Conservation (phyloP, 2,113 vertebrate genomes). For the Gymnorhina tibicen region DNA sequence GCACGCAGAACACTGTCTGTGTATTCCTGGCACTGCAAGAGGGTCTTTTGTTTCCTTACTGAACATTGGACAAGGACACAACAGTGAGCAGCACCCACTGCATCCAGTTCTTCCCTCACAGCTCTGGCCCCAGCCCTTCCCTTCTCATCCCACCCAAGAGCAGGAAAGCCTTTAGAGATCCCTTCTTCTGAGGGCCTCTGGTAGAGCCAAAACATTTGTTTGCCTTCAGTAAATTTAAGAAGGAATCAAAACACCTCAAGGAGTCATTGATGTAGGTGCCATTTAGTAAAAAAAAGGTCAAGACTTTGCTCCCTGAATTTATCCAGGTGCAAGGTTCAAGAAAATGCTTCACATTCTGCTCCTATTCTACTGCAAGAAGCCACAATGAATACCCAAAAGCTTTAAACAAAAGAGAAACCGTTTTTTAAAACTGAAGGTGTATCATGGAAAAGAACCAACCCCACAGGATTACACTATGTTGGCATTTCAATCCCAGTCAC, state of each 20-base stretch:
- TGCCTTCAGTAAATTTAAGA: not conserved
- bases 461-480: not conserved
- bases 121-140: not conserved
- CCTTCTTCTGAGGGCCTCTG: not conserved
- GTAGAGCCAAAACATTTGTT: rapidly evolving
- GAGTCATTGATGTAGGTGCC: rapidly evolving
- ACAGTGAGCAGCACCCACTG: not conserved
- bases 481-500: not conserved
- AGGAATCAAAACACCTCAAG: not conserved
- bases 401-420: not conserved
- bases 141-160: not conserved
- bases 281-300: not conserved
- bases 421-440: not conserved
- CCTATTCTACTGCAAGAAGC: not conserved
- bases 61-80: rapidly evolving
- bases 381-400: not conserved
- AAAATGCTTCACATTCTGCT: not conserved
- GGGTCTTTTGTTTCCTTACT: not conserved
- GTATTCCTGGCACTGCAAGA: rapidly evolving
- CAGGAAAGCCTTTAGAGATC: rapidly evolving
- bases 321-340: not conserved
- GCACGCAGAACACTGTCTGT: not conserved
- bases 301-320: not conserved
- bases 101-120: not conserved
- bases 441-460: not conserved